A percentile compares a stretch with the other conserved stretches of the same genome.
Evolutionary conservation across 2,113 vertebrate species (phyloP).

Genomic region (Poeciliopsis prolifica): DNA sequence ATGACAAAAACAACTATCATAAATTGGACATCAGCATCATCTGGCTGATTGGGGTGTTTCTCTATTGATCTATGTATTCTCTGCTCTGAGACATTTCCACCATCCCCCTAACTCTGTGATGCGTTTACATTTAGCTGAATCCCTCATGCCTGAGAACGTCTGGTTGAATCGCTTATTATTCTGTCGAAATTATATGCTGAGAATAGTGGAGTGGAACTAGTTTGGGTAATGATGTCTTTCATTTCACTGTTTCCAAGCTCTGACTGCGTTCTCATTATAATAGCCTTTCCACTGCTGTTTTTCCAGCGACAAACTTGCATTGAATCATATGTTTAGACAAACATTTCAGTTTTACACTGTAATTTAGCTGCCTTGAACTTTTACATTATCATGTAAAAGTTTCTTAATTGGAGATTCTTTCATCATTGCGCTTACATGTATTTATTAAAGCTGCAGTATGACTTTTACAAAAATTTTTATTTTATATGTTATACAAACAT

Average conservation of each 20-base stretch:
- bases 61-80: constrained; percentile 68
- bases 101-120: constrained; percentile 24
- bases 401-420: neutral
- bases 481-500: too few relatives aligned
- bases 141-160: constrained; percentile 36
- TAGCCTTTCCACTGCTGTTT: neutral
- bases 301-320: neutral
- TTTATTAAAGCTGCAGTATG: neutral
- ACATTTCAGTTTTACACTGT: neutral
- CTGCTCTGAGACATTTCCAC: constrained; percentile 49
- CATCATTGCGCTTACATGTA: neutral
- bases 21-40: constrained; percentile 40
- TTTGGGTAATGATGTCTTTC: constrained; percentile 26
- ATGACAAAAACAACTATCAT: constrained; percentile 58
- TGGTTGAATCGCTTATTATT: constrained; percentile 55
- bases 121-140: constrained; percentile 41
- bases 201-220: constrained; percentile 14
- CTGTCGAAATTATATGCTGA: constrained; percentile 41
- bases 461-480: too few relatives aligned
- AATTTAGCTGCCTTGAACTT: neutral
- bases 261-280: neutral
- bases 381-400: neutral
- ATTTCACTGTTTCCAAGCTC: constrained; percentile 23
- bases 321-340: neutral
- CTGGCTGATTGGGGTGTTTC: constrained; percentile 57